Percentiles rank a stretch among this genome's conserved stretches.
phyloP scores from a whole-genome alignment of 2,888 invertebrate species.

The Nemotelus nigrinus region DNA sequence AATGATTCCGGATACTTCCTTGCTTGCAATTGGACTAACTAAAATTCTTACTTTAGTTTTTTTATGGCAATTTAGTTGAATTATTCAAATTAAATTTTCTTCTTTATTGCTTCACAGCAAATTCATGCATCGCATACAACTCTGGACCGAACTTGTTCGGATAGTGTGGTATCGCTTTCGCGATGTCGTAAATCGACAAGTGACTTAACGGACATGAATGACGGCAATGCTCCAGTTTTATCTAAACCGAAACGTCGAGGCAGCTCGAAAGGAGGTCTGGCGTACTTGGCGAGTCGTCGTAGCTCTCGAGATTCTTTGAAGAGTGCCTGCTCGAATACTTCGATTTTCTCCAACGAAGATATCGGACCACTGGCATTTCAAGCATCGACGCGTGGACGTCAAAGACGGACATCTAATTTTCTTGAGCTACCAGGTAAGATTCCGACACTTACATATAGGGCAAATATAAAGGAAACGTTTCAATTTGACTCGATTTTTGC shows the following conservation, averaged over 20 bases:
- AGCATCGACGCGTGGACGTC: conserved; percentile 79
- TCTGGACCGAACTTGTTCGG: conserved; percentile 64
- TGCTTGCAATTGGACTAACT: no score
- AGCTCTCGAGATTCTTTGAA: conserved; percentile 79
- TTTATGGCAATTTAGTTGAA: no score
- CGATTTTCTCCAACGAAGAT: conserved; percentile 77
- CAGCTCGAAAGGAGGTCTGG: conserved; percentile 71
- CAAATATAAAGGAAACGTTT: no score
- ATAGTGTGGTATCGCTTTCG: conserved; percentile 61
- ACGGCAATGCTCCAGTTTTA: conserved; percentile 72
- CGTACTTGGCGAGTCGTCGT: conserved; percentile 85
- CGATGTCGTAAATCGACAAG: conserved; percentile 80
- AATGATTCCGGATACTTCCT: no score
- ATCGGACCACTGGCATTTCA: conserved; percentile 84
- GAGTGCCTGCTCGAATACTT: conserved; percentile 75
- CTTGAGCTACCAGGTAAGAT: conserved; percentile 82
- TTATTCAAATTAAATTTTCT: no score
- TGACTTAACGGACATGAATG: conserved; percentile 69
- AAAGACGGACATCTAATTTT: conserved; percentile 86
- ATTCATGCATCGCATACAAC: conserved; percentile 64
- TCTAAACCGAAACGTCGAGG: conserved; percentile 75
- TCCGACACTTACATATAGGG: no score
- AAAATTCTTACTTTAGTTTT: no score
- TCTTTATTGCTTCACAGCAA: conserved; percentile 53
- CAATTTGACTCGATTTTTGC: no score